Conservation (phyloP, 2,888 invertebrate genomes). For the Eilema caniola region DNA sequence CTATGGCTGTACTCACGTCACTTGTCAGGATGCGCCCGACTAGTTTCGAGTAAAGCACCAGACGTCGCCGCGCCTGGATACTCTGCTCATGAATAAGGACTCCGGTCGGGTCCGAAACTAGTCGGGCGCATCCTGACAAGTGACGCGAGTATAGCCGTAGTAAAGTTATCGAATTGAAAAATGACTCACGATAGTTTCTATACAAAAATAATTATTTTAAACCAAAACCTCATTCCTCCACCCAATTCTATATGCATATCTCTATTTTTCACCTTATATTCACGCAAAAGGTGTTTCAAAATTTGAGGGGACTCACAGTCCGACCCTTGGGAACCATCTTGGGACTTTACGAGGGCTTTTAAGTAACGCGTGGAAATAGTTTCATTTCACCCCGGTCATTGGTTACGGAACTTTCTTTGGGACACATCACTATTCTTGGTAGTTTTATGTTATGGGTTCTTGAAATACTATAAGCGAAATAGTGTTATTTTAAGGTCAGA, state of each 20-base stretch:
- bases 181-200: no score
- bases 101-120: no score
- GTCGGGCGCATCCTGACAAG: no score
- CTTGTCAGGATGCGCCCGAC: no score
- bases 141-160: no score
- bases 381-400: slow-evolving; percentile 53
- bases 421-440: slow-evolving; percentile 16
- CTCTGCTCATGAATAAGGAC: no score
- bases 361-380: slow-evolving; percentile 64
- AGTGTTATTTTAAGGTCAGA: no score
- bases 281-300: slow-evolving; percentile 22
- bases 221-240: not conserved
- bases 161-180: no score
- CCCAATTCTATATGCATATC: not conserved
- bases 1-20: no score
- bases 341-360: slow-evolving; percentile 61
- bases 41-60: no score
- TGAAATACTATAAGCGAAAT: slow-evolving; percentile 6
- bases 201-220: not conserved
- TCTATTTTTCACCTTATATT: slow-evolving; percentile 13
- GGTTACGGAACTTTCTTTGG: slow-evolving; percentile 20
- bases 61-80: no score
- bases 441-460: slow-evolving; percentile 19
- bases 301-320: slow-evolving; percentile 35
- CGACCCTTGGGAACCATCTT: slow-evolving; percentile 54